Conservation (phyloP, 2,888 invertebrate genomes). For the Emmelina monodactyla region DNA sequence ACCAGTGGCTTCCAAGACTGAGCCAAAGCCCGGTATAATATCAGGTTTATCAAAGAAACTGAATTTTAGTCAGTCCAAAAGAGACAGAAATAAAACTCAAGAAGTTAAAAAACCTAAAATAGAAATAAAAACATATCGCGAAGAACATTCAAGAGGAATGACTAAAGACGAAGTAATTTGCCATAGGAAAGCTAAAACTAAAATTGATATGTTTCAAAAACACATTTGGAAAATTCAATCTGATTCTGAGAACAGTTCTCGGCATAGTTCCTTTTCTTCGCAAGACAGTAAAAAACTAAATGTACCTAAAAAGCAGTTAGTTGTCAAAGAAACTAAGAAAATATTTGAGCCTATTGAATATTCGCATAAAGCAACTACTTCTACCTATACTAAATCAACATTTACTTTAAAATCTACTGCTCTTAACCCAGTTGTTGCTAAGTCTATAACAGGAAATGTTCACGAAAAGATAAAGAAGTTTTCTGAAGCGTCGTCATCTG, state of each 20-base stretch:
- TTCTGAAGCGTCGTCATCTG: slow-evolving; percentile 30
- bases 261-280: slow-evolving; percentile 38
- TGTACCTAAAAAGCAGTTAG: slow-evolving; percentile 21
- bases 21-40: slow-evolving; percentile 34
- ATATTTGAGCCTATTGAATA: slow-evolving; percentile 37
- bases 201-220: slow-evolving; percentile 60
- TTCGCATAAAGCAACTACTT: slow-evolving; percentile 26
- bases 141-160: slow-evolving; percentile 37
- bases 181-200: slow-evolving; percentile 49
- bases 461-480: slow-evolving; percentile 55
- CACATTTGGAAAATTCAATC: slow-evolving; percentile 46
- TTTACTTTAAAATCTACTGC: slow-evolving; percentile 24
- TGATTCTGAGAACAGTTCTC: slow-evolving; percentile 44
- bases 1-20: slow-evolving; percentile 14
- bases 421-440: slow-evolving; percentile 27
- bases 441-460: slow-evolving; percentile 41
- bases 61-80: slow-evolving; percentile 43
- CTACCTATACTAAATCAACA: slow-evolving; percentile 28
- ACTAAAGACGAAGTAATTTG: slow-evolving; percentile 47
- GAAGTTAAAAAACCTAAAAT: slow-evolving; percentile 37
- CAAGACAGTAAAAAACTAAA: slow-evolving; percentile 27
- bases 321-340: slow-evolving; percentile 41
- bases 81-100: slow-evolving; percentile 29
- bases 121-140: slow-evolving; percentile 49
- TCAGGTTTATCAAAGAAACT: slow-evolving; percentile 43